phyloP scores from a whole-genome alignment of 2,113 vertebrate genomes.

The Desmodus rotundus region DNA sequence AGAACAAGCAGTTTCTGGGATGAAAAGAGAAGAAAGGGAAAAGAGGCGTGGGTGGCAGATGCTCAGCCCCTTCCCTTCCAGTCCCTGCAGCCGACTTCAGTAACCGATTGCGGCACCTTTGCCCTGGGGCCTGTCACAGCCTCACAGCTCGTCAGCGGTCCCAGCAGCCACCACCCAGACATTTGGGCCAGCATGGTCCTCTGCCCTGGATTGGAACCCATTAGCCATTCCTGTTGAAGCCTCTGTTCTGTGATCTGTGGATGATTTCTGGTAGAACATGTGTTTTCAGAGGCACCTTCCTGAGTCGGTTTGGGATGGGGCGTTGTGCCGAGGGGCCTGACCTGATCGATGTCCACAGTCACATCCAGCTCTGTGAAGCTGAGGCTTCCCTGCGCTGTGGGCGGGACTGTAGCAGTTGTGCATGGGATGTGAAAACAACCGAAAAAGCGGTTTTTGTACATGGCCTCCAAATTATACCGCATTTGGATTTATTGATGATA shows the following conservation, averaged over 20 bases:
- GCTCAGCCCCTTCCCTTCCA: neutral
- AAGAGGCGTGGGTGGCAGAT: neutral
- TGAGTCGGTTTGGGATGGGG: no score
- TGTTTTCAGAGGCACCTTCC: neutral
- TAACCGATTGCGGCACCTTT: neutral
- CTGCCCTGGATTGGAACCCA: neutral
- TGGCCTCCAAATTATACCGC: neutral
- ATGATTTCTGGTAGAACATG: neutral
- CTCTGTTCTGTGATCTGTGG: neutral
- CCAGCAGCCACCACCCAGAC: neutral
- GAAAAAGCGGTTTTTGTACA: no score
- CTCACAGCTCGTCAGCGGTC: neutral
- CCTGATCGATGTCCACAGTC: neutral
- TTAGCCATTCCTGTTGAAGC: neutral
- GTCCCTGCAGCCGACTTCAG: accelerated
- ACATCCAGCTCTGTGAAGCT: neutral
- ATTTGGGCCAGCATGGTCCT: neutral
- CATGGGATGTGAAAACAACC: no score
- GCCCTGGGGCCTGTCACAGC: neutral
- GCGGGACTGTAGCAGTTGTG: neutral
- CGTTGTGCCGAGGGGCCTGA: neutral
- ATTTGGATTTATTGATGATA: neutral
- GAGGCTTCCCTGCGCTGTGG: neutral
- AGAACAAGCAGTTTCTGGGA: neutral
- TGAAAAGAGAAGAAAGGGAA: neutral